Base-by-base conservation (phyloP, 2,113 vertebrate species). In the Lamprologus tigripictilis region DNA sequence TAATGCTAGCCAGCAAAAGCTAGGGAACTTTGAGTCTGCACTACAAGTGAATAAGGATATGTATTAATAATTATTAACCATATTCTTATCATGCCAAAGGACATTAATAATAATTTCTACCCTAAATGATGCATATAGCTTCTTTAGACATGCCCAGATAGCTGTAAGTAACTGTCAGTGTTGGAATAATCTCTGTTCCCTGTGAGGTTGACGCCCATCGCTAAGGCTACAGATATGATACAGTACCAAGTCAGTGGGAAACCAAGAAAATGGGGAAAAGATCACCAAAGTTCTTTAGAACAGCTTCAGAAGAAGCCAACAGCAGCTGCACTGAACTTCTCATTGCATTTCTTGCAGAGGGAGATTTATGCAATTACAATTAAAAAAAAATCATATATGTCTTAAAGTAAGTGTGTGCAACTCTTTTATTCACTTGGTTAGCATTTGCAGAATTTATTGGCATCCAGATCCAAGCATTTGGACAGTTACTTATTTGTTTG, bases 251-350 rank as follows among this genome's bases (percentile, higher is more conserved):
- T 45, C n/a, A 42, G n/a, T 9, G 66, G 5, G n/a, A 71, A 23
- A 40, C n/a, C 42, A 47, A 26, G 40, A 17, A 45, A 73, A 42
- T 73, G 40, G 21, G 40, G 10, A 47, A 76, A 76, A 19, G 42
- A 28, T 76, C 42, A 19, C 42, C 21, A 73, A 73, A 26, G 21
- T 28, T 73, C 68, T 73, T 47, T 49, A 76, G 71, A 47, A 5
- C 9, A 12, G 23, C 71, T 28, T 47, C 26, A 47, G 42, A 76
- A 49, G 71, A 45, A 76, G 23, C 0, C 0, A 0, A 19, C 14
- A 76, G 42, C 42, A 47, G 71, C 42, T 47, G 23, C 9, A 76
- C 9, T 76, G 42, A 31, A 78, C 4, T 49, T 31, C 9, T 49
- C 26, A 78, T 12, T 49, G 71, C 2, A 78, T 49, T 49, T 31